Percentiles rank a stretch among this genome's conserved stretches.
These are phyloP conservation scores for Indicator indicator DNA, from an alignment of 2,113 vertebrate genomes.

Conservation along the genomic window DNA sequence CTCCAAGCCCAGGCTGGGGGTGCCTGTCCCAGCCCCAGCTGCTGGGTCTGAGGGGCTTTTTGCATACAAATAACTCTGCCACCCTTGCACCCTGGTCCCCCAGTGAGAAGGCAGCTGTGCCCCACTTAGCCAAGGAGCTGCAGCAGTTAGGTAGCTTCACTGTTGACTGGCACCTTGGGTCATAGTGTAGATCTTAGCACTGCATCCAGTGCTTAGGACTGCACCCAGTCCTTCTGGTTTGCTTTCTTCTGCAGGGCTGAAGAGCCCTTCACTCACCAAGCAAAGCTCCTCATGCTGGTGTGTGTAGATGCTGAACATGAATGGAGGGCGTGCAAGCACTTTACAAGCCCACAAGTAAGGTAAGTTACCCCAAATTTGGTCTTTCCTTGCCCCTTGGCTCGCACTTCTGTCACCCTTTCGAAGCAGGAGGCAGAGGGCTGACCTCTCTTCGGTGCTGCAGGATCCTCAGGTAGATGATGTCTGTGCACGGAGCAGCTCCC, in stretches of 20 bases:
- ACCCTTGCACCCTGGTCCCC: too few species aligned
- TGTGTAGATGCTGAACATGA: neutral
- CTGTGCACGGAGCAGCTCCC: neutral
- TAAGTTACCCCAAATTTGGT: neutral
- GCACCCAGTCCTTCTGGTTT: neutral
- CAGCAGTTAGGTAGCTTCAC: neutral
- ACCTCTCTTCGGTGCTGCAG: too few species aligned
- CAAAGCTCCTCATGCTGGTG: neutral
- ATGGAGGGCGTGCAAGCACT: too few species aligned
- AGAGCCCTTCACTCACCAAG: neutral
- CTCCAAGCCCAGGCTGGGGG: fast-evolving
- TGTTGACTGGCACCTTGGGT: neutral
- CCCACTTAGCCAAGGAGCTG: neutral
- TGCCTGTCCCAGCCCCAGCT: neutral
- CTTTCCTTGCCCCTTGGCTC: neutral
- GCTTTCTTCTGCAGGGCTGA: neutral
- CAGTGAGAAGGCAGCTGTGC: fast-evolving
- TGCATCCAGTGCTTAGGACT: neutral
- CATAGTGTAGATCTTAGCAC: neutral
- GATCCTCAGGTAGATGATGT: neutral
- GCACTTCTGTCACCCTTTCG: neutral
- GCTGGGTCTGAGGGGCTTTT: neutral
- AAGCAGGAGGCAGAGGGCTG: neutral
- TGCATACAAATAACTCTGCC: fast-evolving
- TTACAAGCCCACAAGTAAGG: neutral